Percentiles rank a stretch among this genome's conserved stretches.
phyloP scores from a whole-genome alignment of 2,888 invertebrate genomes.

The Cephus nigrinus region DNA sequence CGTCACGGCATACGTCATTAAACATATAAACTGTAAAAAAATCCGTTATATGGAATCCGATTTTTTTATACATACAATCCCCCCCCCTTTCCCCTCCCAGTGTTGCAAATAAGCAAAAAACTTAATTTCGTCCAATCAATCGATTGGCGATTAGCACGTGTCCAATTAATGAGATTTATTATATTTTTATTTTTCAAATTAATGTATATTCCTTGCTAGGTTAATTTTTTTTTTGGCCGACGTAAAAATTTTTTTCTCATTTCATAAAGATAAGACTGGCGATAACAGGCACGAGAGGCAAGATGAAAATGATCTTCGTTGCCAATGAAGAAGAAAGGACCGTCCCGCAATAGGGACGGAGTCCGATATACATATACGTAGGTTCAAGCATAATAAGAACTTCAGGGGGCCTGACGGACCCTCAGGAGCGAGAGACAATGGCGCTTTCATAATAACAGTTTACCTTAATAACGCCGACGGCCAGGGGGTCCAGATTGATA shows the following conservation, averaged over 20 bases:
- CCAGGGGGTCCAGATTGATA: constrained; percentile 14
- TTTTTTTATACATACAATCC: not conserved
- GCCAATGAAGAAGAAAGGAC: no score
- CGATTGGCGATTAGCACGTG: not conserved
- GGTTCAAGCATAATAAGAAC: not conserved
- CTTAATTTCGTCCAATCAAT: not conserved
- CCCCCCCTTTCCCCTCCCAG: not conserved
- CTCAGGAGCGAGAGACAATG: constrained; percentile 17
- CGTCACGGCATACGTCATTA: not conserved
- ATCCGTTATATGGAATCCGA: not conserved
- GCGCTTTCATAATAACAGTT: constrained; percentile 16
- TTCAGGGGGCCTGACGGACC: constrained; percentile 12
- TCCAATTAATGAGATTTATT: not conserved
- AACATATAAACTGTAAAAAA: not conserved
- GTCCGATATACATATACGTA: not conserved
- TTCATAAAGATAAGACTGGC: not conserved
- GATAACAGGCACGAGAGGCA: not conserved
- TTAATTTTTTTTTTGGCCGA: no score
- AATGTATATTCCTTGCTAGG: not conserved
- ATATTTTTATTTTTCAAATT: not conserved
- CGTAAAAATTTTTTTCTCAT: no score
- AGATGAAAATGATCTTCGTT: no score
- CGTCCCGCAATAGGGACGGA: not conserved
- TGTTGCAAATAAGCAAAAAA: not conserved
- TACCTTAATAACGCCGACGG: constrained; percentile 19